phyloP scores from a whole-genome alignment of 2,888 invertebrate genomes.

The Agrochola lychnidis region DNA sequence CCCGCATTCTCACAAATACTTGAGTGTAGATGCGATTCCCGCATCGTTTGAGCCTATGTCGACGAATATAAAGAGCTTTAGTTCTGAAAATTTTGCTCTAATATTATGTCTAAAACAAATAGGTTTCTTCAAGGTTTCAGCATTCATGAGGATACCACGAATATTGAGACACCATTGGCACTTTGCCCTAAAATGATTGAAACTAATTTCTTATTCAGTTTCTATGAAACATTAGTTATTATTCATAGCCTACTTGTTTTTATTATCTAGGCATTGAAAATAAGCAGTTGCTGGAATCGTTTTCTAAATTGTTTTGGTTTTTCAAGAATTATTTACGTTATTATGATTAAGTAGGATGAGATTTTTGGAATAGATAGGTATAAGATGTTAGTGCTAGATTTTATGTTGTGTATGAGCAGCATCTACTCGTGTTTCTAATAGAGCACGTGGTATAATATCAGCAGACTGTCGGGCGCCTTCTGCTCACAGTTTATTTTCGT shows the following conservation, averaged over 20 bases:
- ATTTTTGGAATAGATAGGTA: slow-evolving; percentile 17
- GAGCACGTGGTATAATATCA: slow-evolving; percentile 66
- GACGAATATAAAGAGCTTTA: neutral
- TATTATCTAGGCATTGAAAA: slow-evolving; percentile 36
- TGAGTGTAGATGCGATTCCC: neutral
- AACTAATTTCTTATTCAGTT: slow-evolving; percentile 32
- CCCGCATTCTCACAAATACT: slow-evolving; percentile 1
- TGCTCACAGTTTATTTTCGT: slow-evolving; percentile 59
- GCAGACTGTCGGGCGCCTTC: slow-evolving; percentile 73
- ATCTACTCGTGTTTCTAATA: slow-evolving; percentile 52
- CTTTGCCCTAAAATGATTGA: slow-evolving; percentile 21
- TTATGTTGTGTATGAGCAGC: slow-evolving; percentile 16
- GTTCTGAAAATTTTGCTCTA: neutral
- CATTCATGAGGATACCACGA: neutral
- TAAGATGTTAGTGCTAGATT: slow-evolving; percentile 7
- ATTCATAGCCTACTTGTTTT: slow-evolving; percentile 46
- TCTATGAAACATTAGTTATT: slow-evolving; percentile 29
- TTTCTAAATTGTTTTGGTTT: slow-evolving; percentile 21
- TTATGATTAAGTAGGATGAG: slow-evolving; percentile 18
- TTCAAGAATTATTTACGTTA: slow-evolving; percentile 22
- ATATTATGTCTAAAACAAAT: slow-evolving; percentile 2
- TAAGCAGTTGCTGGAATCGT: slow-evolving; percentile 40
- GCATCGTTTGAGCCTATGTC: neutral
- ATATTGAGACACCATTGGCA: slow-evolving; percentile 26
- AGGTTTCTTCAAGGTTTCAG: neutral